Evolutionary conservation across 2,888 invertebrate genomes (phyloP).

Genomic region (Ochlodes sylvanus): DNA sequence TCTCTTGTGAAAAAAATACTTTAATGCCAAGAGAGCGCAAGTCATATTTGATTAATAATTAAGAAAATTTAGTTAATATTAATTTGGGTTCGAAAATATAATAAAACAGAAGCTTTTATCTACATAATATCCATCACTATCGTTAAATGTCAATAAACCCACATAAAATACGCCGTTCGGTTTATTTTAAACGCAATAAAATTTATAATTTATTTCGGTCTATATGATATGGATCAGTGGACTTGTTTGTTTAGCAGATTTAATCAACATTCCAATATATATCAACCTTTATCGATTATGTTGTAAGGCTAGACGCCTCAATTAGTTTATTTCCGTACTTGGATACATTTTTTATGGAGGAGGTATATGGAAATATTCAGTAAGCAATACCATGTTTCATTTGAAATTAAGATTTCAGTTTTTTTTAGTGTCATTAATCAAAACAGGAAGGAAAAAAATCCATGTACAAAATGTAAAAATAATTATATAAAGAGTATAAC

Average conservation of each 20-base stretch:
- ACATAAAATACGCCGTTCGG: slow-evolving; percentile 11
- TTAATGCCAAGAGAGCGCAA: too few relatives aligned
- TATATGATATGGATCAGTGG: slow-evolving; percentile 43
- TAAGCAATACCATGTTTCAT: too few relatives aligned
- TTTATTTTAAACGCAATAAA: slow-evolving; percentile 43
- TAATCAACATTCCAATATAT: slow-evolving; percentile 33
- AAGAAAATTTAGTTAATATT: too few relatives aligned
- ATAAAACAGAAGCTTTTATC: not conserved
- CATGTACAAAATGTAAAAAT: too few relatives aligned
- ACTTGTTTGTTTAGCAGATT: slow-evolving; percentile 44
- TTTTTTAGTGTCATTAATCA: too few relatives aligned
- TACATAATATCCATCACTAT: not conserved
- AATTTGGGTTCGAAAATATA: too few relatives aligned
- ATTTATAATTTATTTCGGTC: slow-evolving; percentile 36
- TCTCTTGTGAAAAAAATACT: too few relatives aligned
- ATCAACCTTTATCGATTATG: slow-evolving; percentile 2
- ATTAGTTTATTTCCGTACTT: slow-evolving; percentile 10
- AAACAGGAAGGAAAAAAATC: too few relatives aligned
- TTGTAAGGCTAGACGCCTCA: slow-evolving; percentile 12
- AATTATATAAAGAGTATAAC: too few relatives aligned
- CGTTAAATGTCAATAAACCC: slow-evolving; percentile 9
- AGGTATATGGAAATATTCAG: too few relatives aligned
- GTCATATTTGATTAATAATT: too few relatives aligned
- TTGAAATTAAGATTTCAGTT: too few relatives aligned
- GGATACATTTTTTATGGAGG: not conserved